Conservation (phyloP, 2,888 invertebrate genomes). For the Trilocha varians region DNA sequence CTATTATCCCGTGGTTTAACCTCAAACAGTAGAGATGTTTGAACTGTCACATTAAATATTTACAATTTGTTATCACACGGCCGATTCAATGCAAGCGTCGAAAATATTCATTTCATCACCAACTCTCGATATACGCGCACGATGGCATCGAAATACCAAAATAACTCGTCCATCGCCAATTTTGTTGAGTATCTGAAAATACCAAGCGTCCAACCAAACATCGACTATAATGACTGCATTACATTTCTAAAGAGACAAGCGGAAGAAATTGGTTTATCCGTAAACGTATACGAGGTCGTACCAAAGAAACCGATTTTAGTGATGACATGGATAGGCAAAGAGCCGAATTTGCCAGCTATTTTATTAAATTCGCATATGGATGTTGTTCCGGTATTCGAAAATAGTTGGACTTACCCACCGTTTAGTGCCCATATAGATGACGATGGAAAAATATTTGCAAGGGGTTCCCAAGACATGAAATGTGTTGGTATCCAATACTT, state of each 20-base stretch:
- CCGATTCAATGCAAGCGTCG: neutral
- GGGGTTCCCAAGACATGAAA: constrained; percentile 93
- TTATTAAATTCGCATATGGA: constrained; percentile 97
- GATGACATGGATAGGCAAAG: constrained; percentile 86
- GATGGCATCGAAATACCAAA: constrained; percentile 48
- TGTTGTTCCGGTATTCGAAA: constrained; percentile 94
- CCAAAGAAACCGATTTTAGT: constrained; percentile 85
- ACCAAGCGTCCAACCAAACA: constrained; percentile 82
- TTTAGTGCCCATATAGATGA: constrained; percentile 90
- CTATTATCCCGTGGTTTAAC: too few relatives aligned
- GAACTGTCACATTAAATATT: too few relatives aligned
- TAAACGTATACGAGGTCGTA: constrained; percentile 75
- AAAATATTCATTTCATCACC: constrained; percentile 17
- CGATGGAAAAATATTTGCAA: constrained; percentile 88
- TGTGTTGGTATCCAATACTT: constrained; percentile 83
- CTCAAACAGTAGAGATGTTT: too few relatives aligned
- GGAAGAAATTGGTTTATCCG: constrained; percentile 76
- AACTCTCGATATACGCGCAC: constrained; percentile 19
- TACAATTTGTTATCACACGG: neutral
- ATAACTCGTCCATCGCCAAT: constrained; percentile 74
- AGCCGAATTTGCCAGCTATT: constrained; percentile 80
- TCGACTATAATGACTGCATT: constrained; percentile 85
- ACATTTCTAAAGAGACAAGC: constrained; percentile 84
- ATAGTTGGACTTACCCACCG: constrained; percentile 92
- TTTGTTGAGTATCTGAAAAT: constrained; percentile 83